phyloP scores from a whole-genome alignment of 1,140 invertebrate genomes.

The Agrypnia vestita region DNA sequence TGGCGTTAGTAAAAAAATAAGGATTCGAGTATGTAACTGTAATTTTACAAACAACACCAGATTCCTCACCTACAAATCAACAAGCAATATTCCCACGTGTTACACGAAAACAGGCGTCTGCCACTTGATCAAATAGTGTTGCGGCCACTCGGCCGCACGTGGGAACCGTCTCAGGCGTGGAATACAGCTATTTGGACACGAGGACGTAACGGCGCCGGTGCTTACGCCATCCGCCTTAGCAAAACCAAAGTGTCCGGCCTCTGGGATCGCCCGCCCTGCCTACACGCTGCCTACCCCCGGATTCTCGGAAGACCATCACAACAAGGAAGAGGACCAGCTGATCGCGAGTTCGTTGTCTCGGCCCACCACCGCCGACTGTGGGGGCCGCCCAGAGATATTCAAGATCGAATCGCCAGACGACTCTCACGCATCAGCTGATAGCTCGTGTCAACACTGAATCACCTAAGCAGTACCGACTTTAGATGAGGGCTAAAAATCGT shows the following conservation, averaged over 20 bases:
- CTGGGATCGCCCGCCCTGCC: constrained; percentile 18
- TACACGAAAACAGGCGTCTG: constrained; percentile 7
- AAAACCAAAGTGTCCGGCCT: constrained; percentile 9
- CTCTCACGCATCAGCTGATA: not conserved
- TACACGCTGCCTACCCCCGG: constrained; percentile 44
- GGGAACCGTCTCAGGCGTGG: constrained; percentile 19
- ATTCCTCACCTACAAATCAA: constrained; percentile 24
- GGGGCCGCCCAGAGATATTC: constrained; percentile 32
- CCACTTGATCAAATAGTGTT: constrained; percentile 39
- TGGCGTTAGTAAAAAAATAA: too few species aligned
- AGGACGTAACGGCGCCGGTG: not conserved
- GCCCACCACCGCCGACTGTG: constrained; percentile 9
- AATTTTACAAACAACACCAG: not conserved
- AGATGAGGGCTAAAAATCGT: too few species aligned
- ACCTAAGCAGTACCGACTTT: too few species aligned
- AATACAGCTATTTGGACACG: not conserved
- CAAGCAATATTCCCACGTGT: constrained; percentile 21
- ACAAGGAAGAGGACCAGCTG: constrained; percentile 48
- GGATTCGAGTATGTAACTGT: too few species aligned
- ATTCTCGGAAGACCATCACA: constrained; percentile 42
- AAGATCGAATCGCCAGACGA: not conserved
- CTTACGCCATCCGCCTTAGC: constrained; percentile 7
- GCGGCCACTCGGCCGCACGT: constrained; percentile 8
- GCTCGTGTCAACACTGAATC: not conserved
- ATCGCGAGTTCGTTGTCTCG: constrained; percentile 41